These are phyloP conservation scores for Arrhamphus sclerolepis DNA, from an alignment of 2,797 vertebrate genomes.

Conservation along the genomic window DNA sequence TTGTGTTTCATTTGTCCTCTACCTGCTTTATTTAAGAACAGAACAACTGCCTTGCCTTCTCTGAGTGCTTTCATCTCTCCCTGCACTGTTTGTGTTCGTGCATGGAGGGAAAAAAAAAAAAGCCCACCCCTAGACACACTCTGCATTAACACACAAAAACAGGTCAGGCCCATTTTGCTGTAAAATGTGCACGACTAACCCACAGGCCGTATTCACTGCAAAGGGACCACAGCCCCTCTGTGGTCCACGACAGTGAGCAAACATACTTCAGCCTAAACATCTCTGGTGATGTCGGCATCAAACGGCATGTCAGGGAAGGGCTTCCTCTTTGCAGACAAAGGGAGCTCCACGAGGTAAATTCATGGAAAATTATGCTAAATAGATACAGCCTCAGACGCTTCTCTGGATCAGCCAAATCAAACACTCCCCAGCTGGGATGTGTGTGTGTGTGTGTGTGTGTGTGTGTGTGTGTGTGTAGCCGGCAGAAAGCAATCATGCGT, in stretches of 20 bases:
- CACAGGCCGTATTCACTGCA: slow-evolving; percentile 38
- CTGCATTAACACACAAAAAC: slow-evolving; percentile 48
- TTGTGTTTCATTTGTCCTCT: slow-evolving; percentile 59
- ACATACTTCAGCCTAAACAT: slow-evolving; percentile 11
- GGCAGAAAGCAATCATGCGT: slow-evolving; percentile 49
- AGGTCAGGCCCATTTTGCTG: slow-evolving; percentile 54
- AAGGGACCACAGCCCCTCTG: slow-evolving; percentile 38
- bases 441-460: slow-evolving; percentile 63
- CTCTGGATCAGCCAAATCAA: slow-evolving; percentile 64
- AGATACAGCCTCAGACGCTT: slow-evolving; percentile 65
- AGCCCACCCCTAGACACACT: slow-evolving; percentile 47
- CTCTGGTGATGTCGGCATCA: slow-evolving; percentile 20
- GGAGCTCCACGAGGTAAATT: slow-evolving; percentile 60
- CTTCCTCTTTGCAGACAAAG: slow-evolving; percentile 75
- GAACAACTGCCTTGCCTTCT: slow-evolving; percentile 40
- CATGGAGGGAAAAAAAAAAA: slow-evolving; percentile 26
- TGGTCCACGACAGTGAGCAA: slow-evolving; percentile 21
- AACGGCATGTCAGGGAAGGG: slow-evolving; percentile 28
- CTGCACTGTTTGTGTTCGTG: slow-evolving; percentile 37
- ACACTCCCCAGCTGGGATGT: slow-evolving; percentile 63
- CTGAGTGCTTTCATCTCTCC: slow-evolving; percentile 44
- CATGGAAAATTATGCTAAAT: slow-evolving; percentile 79
- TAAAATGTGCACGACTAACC: slow-evolving; percentile 23
- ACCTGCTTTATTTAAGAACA: slow-evolving; percentile 51
- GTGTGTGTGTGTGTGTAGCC: slow-evolving; percentile 56